Conservation (phyloP, 2,888 invertebrate species). For the Tortrix viridana region DNA sequence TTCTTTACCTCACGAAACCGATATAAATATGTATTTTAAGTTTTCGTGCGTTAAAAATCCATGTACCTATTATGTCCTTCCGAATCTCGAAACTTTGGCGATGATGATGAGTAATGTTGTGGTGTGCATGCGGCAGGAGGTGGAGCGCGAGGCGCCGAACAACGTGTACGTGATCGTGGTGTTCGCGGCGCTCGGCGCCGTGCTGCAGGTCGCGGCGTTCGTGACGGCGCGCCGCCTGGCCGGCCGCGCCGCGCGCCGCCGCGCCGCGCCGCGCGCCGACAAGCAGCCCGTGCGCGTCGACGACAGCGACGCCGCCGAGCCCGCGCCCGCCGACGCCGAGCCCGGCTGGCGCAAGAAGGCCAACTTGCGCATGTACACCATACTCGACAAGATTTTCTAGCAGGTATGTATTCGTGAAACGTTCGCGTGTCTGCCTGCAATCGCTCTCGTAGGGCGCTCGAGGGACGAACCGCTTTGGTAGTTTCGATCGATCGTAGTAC, state of each 20-base stretch:
- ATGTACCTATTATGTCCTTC: too few relatives aligned
- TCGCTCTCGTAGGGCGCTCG: too few relatives aligned
- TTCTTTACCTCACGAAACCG: too few relatives aligned
- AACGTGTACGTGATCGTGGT: slow-evolving; percentile 71
- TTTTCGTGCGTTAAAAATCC: too few relatives aligned
- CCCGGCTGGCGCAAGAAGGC: slow-evolving; percentile 75
- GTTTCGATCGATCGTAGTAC: too few relatives aligned
- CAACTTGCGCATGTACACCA: slow-evolving; percentile 79
- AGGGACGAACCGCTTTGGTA: too few relatives aligned
- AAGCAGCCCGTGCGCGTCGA: slow-evolving; percentile 51
- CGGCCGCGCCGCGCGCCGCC: slow-evolving; percentile 41
- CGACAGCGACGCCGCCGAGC: slow-evolving; percentile 49
- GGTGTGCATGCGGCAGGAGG: slow-evolving; percentile 60
- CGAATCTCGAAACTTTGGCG: too few relatives aligned
- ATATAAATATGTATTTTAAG: too few relatives aligned
- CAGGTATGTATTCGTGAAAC: slow-evolving; percentile 56
- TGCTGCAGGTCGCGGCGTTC: slow-evolving; percentile 73
- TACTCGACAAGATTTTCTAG: slow-evolving; percentile 82
- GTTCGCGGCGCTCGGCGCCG: slow-evolving; percentile 64
- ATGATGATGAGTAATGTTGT: too few relatives aligned
- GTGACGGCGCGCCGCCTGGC: slow-evolving; percentile 67
- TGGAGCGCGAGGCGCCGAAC: slow-evolving; percentile 77
- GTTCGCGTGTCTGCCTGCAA: neutral
- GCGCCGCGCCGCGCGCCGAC: slow-evolving; percentile 41
- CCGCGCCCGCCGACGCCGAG: slow-evolving; percentile 46